Evolutionary conservation across 2,113 vertebrate genomes (phyloP).

Genomic region (Poeciliopsis retropinna): DNA sequence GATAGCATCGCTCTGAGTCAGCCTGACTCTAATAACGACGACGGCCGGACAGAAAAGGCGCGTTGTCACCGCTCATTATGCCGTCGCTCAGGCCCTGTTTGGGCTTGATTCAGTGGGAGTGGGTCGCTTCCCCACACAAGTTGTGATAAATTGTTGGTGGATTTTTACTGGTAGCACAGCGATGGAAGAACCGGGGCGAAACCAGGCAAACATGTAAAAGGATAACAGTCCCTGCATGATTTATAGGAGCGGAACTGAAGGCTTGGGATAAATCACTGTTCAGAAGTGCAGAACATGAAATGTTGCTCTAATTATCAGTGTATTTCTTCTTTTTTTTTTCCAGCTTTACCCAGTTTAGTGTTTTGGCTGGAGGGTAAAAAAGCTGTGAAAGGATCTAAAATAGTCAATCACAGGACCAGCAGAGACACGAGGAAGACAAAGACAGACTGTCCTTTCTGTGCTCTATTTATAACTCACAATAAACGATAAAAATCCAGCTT

Average conservation of each 20-base stretch:
- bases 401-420: background rate
- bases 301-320: background rate
- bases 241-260: background rate
- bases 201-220: background rate
- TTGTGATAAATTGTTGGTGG: background rate
- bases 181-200: background rate
- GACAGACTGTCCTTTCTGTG: background rate
- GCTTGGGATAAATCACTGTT: background rate
- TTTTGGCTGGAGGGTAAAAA: background rate
- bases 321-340: background rate
- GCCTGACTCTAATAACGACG: constrained; percentile 31
- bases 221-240: background rate
- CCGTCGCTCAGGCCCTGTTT: constrained; percentile 6
- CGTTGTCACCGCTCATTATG: constrained; percentile 33
- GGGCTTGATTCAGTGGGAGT: constrained; percentile 1
- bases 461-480: background rate
- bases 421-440: background rate
- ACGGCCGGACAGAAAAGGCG: constrained; percentile 13
- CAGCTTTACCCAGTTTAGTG: background rate
- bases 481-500: no score
- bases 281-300: background rate
- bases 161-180: background rate
- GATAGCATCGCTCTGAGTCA: constrained; percentile 40
- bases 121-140: background rate
- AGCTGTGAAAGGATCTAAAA: background rate